Evolutionary conservation across 2,797 vertebrate species (phyloP).

Genomic region (Cyprinella venusta): DNA sequence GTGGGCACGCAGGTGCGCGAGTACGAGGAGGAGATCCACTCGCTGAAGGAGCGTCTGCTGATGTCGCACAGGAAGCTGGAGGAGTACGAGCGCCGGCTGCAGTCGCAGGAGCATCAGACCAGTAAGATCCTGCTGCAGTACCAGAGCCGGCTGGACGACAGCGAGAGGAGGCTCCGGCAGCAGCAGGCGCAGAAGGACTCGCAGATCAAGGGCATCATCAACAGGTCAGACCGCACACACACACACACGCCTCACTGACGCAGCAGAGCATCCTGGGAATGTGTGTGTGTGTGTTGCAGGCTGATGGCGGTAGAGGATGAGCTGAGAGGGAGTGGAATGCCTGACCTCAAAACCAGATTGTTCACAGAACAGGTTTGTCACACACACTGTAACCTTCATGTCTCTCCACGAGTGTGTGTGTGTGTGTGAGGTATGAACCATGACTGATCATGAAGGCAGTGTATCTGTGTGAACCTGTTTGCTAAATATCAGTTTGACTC

Average conservation of each 20-base stretch:
- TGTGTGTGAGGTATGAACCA: no score
- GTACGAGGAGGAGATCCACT: slow-evolving; percentile 96
- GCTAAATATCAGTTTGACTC: no score
- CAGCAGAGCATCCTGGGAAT: slow-evolving; percentile 61
- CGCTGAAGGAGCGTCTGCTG: slow-evolving; percentile 91
- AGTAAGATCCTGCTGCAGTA: slow-evolving; percentile 95
- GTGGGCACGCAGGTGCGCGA: slow-evolving; percentile 84
- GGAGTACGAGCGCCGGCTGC: slow-evolving; percentile 90
- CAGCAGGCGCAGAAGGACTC: slow-evolving; percentile 91
- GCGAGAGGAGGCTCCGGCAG: slow-evolving; percentile 90
- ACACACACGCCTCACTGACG: no score
- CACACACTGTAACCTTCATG: no score
- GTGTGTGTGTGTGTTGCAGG: slow-evolving; percentile 81
- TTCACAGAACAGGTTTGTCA: slow-evolving; percentile 95
- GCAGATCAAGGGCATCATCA: slow-evolving; percentile 98
- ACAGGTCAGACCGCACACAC: slow-evolving; percentile 78
- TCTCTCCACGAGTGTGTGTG: no score
- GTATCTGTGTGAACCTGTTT: no score
- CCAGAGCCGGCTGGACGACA: slow-evolving; percentile 93
- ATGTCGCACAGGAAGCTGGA: slow-evolving; percentile 98
- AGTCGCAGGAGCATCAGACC: slow-evolving; percentile 92
- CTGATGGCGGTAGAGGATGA: slow-evolving; percentile 99
- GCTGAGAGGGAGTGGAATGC: slow-evolving; percentile 92
- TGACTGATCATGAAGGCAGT: no score
- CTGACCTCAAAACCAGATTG: slow-evolving; percentile 93